Conservation (phyloP, 2,888 invertebrate species). For the Tinea pellionella region DNA sequence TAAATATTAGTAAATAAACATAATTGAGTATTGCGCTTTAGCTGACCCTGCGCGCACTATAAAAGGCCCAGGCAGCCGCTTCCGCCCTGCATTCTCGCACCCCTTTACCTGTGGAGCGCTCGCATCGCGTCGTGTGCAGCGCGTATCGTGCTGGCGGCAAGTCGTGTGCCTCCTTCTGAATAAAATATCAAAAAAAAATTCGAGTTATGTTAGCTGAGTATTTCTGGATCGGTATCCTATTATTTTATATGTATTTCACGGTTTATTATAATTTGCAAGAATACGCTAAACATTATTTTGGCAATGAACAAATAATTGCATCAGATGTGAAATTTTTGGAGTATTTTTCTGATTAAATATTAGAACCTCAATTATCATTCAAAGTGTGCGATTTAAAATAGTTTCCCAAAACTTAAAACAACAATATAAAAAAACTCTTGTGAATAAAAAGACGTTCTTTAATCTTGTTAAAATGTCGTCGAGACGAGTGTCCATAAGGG, state of each 20-base stretch:
- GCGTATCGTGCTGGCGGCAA: not conserved
- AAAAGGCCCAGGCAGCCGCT: not conserved
- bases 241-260: not conserved
- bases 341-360: no score
- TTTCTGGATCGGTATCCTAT: not conserved
- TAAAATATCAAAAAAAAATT: no score
- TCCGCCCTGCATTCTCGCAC: not conserved
- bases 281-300: not conserved
- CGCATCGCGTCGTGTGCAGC: not conserved
- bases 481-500: no score
- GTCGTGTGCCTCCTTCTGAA: not conserved
- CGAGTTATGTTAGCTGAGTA: not conserved
- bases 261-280: not conserved
- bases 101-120: conserved; percentile 1
- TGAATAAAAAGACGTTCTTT: no score
- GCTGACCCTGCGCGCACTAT: not conserved
- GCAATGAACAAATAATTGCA: not conserved
- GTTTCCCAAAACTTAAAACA: no score
- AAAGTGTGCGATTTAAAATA: no score
- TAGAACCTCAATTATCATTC: no score
- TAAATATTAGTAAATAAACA: no score
- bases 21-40: not conserved
- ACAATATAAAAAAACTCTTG: no score
- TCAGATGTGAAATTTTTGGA: no score
- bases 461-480: no score